phyloP scores from a whole-genome alignment of 2,888 invertebrate genomes.

The Oscheius sp. region DNA sequence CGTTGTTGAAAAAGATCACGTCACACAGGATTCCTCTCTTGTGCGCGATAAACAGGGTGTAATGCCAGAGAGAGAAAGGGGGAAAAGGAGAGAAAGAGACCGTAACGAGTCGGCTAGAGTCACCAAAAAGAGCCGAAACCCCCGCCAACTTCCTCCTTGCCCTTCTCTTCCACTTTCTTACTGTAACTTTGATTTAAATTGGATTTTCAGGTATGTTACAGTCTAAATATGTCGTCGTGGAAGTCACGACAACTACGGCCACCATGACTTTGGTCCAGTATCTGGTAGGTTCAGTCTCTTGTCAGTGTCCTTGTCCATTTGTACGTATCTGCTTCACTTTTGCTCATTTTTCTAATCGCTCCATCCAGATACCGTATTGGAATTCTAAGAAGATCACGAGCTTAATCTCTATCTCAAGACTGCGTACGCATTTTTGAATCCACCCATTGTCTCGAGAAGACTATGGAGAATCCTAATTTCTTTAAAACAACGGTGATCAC shows the following conservation, averaged over 20 bases:
- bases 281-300: constrained; percentile 38
- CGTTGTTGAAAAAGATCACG: not conserved
- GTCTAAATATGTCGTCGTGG: constrained; percentile 59
- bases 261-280: constrained; percentile 59
- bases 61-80: not conserved
- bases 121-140: constrained; percentile 6
- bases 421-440: no score
- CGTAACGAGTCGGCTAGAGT: not conserved
- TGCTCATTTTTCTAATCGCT: no score
- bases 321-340: not conserved
- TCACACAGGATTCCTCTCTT: not conserved
- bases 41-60: constrained; percentile 1
- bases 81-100: not conserved
- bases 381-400: no score
- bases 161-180: constrained; percentile 12
- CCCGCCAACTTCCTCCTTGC: not conserved
- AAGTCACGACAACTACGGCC: constrained; percentile 50
- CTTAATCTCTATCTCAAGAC: no score
- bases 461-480: no score
- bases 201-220: constrained; percentile 42
- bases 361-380: no score
- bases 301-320: not conserved
- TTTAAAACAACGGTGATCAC: no score
- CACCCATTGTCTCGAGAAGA: no score
- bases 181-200: not conserved